Evolutionary conservation across 2,113 vertebrate species (phyloP), one percentile per base, ranked within the genome.

Genomic region (Salvator merianae): DNA sequence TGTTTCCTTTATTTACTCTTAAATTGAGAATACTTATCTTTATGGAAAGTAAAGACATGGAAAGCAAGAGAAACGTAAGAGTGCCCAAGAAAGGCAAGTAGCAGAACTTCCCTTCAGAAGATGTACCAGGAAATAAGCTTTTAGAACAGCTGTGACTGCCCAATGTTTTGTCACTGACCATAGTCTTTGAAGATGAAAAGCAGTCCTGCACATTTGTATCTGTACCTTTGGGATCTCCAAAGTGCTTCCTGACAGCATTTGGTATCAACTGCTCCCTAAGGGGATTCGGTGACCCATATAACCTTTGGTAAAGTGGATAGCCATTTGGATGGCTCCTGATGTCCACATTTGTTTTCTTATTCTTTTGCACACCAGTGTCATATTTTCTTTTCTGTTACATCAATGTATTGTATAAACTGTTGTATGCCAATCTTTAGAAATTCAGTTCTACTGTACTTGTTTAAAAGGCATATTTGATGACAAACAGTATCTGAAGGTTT

Each of bases 271-370:
- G 92, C 90, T 88, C 93, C 94, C 83, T 68, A 89, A 94, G 92
- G 95, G 91, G 89, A 94, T 87, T 94, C 96, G 88, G 36, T 96
- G 96, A 97, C 94, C 96, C 96, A 75, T 93, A 94, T 90, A 96
- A 91, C 95, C 94, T 94, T 93, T 94, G 95, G 87, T 93, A 94
- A 95, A 97, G 95, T 96, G 95, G 95, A 94, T 93, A 88, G 85
- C 87, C 91, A 90, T 88, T 95, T 95, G 95, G 95, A 95, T 96
- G 95, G 93, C 91, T 91, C 91, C 88, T 79, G 66, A 76, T 87
- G 92, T 93, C 91, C 92, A 81, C 53, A 82, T 87, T 82, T 95
- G 92, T 95, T 96, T 96, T 95, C 88, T 76, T 87, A 92, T 75
- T 84, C 69, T n/a, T 82, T 69, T 79, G 75, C 83, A 66, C 4